Conservation (phyloP, 2,113 vertebrate species). For the Otus sunia region DNA sequence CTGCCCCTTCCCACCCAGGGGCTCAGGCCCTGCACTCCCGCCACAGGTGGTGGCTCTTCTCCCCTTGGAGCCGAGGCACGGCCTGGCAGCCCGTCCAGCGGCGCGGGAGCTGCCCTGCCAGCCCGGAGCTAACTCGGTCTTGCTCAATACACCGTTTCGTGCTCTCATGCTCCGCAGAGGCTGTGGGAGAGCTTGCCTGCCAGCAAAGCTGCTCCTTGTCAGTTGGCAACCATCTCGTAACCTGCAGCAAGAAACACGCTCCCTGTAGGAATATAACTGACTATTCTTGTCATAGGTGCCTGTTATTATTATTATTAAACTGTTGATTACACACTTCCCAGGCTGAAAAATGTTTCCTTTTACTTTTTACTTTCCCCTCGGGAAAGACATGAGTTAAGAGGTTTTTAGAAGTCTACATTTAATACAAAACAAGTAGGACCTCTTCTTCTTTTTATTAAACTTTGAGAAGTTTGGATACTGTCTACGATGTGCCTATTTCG, state of each 20-base stretch:
- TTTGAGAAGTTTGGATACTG: not conserved
- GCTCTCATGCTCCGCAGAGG: not conserved
- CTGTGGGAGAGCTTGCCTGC: not conserved
- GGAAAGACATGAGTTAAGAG: not conserved
- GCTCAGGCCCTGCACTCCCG: rapidly evolving
- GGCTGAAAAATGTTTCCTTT: not conserved
- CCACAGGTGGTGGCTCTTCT: too few relatives aligned
- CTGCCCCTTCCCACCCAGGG: not conserved
- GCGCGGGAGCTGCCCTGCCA: rapidly evolving
- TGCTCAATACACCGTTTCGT: not conserved
- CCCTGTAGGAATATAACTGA: rapidly evolving
- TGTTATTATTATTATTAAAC: not conserved
- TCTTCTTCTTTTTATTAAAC: not conserved
- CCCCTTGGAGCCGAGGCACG: not conserved
- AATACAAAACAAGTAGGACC: not conserved
- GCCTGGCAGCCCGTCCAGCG: not conserved
- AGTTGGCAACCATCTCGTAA: not conserved
- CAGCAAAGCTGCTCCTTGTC: not conserved
- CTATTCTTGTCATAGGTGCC: not conserved
- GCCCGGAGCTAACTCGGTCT: rapidly evolving
- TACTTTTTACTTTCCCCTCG: not conserved
- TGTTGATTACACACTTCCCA: not conserved
- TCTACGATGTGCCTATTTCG: not conserved
- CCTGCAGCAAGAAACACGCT: not conserved
- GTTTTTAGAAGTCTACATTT: not conserved